Base-by-base conservation (phyloP, 2,797 vertebrate species). In the Coregonus ussuriensis region DNA sequence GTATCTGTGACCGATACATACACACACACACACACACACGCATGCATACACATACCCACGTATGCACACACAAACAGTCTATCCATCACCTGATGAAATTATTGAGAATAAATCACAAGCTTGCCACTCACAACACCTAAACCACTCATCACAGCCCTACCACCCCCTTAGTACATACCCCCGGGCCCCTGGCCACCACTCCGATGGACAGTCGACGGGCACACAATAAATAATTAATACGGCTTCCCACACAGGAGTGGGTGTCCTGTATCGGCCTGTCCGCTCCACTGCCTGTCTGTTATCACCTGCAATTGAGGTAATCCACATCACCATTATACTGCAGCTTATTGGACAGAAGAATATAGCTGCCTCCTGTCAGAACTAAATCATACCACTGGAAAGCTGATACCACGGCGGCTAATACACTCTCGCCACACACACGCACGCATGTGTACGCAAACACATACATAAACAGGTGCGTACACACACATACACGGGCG, bases 141-240 rank as follows among this genome's bases (percentile, higher is more conserved):
- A 70, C 68, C 37, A 47, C 65, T 72, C 69, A 41, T 71, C 53
- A 51, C 52, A 72, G 52, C 54, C 7, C 16, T 41, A 75, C 47
- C n/a, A 76, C 74, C 84, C 78, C 76, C 84, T 68, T 70, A 85
- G 85, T 63, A 63, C 16, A 9, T 63, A 63, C 89, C 83, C 87
- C 84, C 82, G 78, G 77, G 86, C 75, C 83, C 83, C 72, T 65
- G 83, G 70, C 81, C 11, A n/a, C 75, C 29, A 21, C 84, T 70
- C 86, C 79, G 79, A 87, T 83, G 83, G 91, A 89, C 91, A 89
- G 92, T 94, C 90, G 91, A 90, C 86, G 41, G 85, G 89, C 89
- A 92, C 88, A 92, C 18, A 16, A 96, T 94, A 95, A 97, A 96
- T 97, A 96, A 98, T 96, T 97, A 88, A 96, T 96, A 96, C 84